These are phyloP conservation scores for Chelmon rostratus DNA, from an alignment of 2,797 vertebrate genomes.

Conservation along the genomic window DNA sequence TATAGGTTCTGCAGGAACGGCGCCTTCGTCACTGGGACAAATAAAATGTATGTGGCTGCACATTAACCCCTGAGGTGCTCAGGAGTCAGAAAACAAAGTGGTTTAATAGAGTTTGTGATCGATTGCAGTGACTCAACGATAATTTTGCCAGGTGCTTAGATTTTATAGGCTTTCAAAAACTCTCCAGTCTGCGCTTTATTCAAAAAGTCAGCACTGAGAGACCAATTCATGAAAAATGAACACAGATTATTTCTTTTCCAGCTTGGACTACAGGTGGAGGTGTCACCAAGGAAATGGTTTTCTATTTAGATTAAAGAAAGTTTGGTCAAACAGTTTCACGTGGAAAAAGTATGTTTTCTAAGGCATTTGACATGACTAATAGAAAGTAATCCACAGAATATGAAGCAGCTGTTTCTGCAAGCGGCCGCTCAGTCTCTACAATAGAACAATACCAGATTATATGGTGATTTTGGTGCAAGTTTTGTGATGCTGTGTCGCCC, in stretches of 20 bases:
- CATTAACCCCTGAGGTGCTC: slow-evolving; percentile 1
- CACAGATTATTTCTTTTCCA: slow-evolving; percentile 22
- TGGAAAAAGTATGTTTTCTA: background rate
- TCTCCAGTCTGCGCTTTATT: background rate
- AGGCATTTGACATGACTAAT: background rate
- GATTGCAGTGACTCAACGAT: slow-evolving; percentile 23
- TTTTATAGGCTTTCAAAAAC: slow-evolving; percentile 32
- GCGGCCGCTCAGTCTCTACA: background rate
- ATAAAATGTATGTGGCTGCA: slow-evolving; percentile 8
- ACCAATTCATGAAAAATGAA: background rate
- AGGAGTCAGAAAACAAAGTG: slow-evolving; percentile 5
- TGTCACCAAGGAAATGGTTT: background rate
- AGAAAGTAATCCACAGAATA: background rate
- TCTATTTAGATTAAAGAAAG: background rate
- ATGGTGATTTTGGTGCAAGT: background rate
- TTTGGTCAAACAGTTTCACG: background rate
- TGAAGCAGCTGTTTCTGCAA: background rate
- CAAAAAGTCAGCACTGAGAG: slow-evolving; percentile 5
- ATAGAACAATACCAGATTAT: background rate
- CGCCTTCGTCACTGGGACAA: background rate
- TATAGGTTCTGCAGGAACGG: slow-evolving; percentile 13
- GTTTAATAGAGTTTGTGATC: slow-evolving; percentile 7
- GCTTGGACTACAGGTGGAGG: slow-evolving; percentile 6
- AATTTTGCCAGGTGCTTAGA: slow-evolving; percentile 10
- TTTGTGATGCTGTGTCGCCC: background rate